These are phyloP conservation scores for Poeciliopsis presidionis DNA, from an alignment of 2,797 vertebrate species.

Conservation along the genomic window DNA sequence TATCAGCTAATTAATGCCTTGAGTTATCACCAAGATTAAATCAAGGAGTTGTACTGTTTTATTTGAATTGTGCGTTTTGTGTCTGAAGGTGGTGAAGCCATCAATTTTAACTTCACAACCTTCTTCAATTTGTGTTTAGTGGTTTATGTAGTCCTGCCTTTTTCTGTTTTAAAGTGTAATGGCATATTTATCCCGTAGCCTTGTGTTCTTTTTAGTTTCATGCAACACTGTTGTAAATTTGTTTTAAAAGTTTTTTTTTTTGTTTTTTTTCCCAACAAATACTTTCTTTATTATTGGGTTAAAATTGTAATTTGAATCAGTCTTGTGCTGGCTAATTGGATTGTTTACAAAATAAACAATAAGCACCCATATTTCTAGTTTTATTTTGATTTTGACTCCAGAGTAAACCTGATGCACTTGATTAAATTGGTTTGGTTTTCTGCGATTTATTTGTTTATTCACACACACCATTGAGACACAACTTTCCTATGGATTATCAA, in stretches of 20 bases:
- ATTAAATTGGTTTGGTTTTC: neutral
- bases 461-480: neutral
- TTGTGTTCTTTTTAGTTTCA: constrained; percentile 58
- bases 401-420: neutral
- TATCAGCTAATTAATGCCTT: neutral
- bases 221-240: constrained; percentile 50
- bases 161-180: constrained; percentile 50
- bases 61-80: constrained; percentile 33
- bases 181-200: constrained; percentile 63
- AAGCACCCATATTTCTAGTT: neutral
- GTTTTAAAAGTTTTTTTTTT: constrained; percentile 37
- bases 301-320: constrained; percentile 37
- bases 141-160: constrained; percentile 24
- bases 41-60: neutral
- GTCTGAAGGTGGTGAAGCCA: constrained; percentile 13
- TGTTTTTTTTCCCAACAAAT: constrained; percentile 46
- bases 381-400: neutral
- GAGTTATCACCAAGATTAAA: neutral
- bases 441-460: neutral
- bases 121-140: constrained; percentile 8
- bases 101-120: constrained; percentile 25
- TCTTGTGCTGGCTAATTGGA: neutral
- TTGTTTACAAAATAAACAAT: neutral
- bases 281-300: constrained; percentile 35
- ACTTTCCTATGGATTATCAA: neutral